Evolutionary conservation across 1,140 invertebrate species (phyloP), one percentile per base, ranked within the genome.

Genomic region (Drosophila malerkotliana): DNA sequence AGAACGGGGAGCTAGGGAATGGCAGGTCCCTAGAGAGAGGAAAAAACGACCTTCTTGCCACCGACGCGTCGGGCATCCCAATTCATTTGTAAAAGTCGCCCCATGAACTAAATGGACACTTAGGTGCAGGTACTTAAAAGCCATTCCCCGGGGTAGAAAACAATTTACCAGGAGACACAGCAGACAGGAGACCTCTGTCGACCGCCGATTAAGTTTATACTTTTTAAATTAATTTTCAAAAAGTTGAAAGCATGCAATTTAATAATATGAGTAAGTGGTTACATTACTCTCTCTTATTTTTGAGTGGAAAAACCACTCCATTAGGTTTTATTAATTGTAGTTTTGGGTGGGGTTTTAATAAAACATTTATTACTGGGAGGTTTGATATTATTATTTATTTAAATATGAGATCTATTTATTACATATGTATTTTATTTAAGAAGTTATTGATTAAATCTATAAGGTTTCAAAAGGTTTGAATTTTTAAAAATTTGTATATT

Each of bases 121-220:
- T 69, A 49, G 44, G 51, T 69, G 64, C 51, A 69, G 64, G 67
- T 69, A 69, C 45, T 67, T 64, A 67, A 67, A 67, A 64, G 14
- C 10, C 15, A 48, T 32, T 15, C 24, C 12, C 10, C 24, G 12
- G 12, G 15, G 30, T 9, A 18, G 24, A 62, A 49, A 66, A 47
- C 8, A 66, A 10, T 14, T 4, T 30, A 34, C 15, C 26, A 26
- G 45, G 10, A 30, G 18, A 44, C 39, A 44, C 41, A 44, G 41
- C 21, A 21, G 47, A 26, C 9, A 7, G 21, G 9, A 18, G 41
- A 28, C 26, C n/a, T 14, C 4, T 14, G 12, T 15, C 6, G 3
- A 61, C 30, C 21, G 57, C 52, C 53, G 18, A 45, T 62, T 21
- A 45, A 57, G 37, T 62, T 62, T 62, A 8, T 57, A 10, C 39